These are phyloP conservation scores for Megaceryle torquata DNA, from an alignment of 2,113 vertebrate genomes.

Conservation along the genomic window DNA sequence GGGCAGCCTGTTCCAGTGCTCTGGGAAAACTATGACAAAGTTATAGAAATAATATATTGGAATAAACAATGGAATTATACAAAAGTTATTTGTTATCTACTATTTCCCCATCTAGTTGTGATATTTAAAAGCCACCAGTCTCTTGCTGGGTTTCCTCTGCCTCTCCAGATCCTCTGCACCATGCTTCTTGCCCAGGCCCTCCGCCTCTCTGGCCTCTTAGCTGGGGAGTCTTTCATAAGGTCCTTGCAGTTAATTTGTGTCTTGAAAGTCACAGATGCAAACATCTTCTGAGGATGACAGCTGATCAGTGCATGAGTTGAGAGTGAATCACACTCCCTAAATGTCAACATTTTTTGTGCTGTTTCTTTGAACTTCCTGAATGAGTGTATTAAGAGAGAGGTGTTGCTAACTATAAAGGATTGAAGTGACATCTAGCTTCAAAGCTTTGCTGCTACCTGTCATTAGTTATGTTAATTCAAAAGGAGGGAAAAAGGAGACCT, in stretches of 20 bases:
- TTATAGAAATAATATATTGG: neutral
- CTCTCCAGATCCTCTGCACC: neutral
- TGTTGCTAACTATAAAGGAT: neutral
- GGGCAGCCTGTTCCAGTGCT: too few relatives aligned
- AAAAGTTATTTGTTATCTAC: neutral
- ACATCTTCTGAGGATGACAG: neutral
- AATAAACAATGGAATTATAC: neutral
- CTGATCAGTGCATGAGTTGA: neutral
- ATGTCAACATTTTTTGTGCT: neutral
- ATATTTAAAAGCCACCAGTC: neutral
- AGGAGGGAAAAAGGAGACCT: neutral
- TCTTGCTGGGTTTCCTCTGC: neutral
- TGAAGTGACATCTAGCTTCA: slow-evolving; percentile 1
- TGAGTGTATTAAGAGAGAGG: neutral
- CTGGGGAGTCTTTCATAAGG: neutral
- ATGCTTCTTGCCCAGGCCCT: accelerated
- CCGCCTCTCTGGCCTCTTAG: neutral
- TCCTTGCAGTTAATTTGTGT: neutral
- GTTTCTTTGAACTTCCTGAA: slow-evolving; percentile 38
- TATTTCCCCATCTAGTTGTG: neutral
- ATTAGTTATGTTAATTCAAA: slow-evolving; percentile 17
- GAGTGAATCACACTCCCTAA: neutral
- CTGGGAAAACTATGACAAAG: neutral
- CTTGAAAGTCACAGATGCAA: neutral
- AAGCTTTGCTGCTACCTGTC: slow-evolving; percentile 6